Conservation (phyloP, 2,888 invertebrate species). For the Cosmia pyralina region DNA sequence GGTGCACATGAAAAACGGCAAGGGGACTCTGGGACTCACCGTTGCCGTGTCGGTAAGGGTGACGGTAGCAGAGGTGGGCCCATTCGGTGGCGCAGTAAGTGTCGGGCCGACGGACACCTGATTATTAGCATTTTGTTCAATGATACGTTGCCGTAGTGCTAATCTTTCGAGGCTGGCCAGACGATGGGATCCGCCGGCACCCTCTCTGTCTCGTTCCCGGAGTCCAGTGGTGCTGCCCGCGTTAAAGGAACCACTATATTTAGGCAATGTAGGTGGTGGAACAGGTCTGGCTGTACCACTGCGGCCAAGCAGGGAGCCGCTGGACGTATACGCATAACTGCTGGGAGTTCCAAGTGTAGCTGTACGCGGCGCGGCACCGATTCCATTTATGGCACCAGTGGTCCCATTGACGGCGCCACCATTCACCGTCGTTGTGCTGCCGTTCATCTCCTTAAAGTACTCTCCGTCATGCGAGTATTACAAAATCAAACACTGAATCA, state of each 20-base stretch:
- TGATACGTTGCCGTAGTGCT: slow-evolving; percentile 95
- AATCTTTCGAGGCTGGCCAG: slow-evolving; percentile 95
- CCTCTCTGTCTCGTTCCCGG: slow-evolving; percentile 92
- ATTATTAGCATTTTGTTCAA: slow-evolving; percentile 92
- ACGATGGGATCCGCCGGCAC: slow-evolving; percentile 93
- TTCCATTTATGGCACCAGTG: slow-evolving; percentile 85
- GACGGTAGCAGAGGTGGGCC: slow-evolving; percentile 86
- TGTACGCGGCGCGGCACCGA: slow-evolving; percentile 86
- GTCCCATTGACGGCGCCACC: slow-evolving; percentile 87
- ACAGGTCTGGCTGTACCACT: slow-evolving; percentile 92
- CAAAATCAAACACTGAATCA: slow-evolving; percentile 86
- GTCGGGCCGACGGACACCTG: slow-evolving; percentile 79
- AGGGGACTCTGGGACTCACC: slow-evolving; percentile 88
- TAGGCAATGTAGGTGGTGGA: slow-evolving; percentile 94
- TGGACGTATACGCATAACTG: slow-evolving; percentile 92
- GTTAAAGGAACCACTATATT: slow-evolving; percentile 94
- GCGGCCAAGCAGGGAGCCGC: slow-evolving; percentile 91
- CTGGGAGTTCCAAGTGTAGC: slow-evolving; percentile 89
- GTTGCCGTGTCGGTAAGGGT: slow-evolving; percentile 89
- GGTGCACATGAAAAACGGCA: slow-evolving; percentile 83
- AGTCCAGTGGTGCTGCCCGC: slow-evolving; percentile 92
- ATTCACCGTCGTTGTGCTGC: slow-evolving; percentile 89
- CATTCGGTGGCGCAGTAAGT: slow-evolving; percentile 79
- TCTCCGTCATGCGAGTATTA: slow-evolving; percentile 86
- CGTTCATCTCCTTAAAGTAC: slow-evolving; percentile 87